Evolutionary conservation across 2,797 vertebrate genomes (phyloP), one percentile per base, ranked within the genome.

Genomic region (Agapornis canus): DNA sequence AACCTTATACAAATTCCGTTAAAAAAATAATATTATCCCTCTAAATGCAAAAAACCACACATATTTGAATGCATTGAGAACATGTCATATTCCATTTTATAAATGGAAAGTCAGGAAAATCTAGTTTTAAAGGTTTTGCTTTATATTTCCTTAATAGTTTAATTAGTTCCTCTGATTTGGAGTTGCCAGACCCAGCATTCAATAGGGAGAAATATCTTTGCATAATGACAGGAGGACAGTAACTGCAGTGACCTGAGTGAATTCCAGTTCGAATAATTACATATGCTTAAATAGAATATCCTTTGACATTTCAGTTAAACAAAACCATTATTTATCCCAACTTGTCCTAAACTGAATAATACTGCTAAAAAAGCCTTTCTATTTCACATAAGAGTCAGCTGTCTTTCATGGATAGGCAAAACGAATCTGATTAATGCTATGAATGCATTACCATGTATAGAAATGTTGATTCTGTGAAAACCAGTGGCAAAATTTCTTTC

Each of bases 141-240:
- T 91, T 86, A n/a, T 60, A 48, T 69, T 95, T 97, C 45, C 52
- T 56, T 73, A 57, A 66, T 71, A 80, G 48, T 95, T 93, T 95
- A 86, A 48, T 86, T 92, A 70, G 64, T 52, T 78, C 61, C 43
- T 88, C 78, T 88, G 43, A 66, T 90, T 78, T 48, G 78, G 45
- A 78, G 18, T 82, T 86, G 47, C 60, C 39, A 75, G 49, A 48
- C 11, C 6, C 16, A 45, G 31, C 9, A 48, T 45, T 71, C 69
- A 43, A 82, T 9, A 63, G 7, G 10, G 79, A 78, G 63, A 92
- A 86, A 76, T 57, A 5, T 54, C 40, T 84, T 81, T 89, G 32
- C 51, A 52, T 71, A 31, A 17, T 35, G 52, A 69, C 48, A 84
- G 10, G 64, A 14, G 65, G n/a, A 79, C 23, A 43, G 32, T 69